Percentiles rank a stretch among this genome's conserved stretches.
Conservation (phyloP, 2,888 invertebrate genomes). For the Thecocarcelia acutangulata region DNA sequence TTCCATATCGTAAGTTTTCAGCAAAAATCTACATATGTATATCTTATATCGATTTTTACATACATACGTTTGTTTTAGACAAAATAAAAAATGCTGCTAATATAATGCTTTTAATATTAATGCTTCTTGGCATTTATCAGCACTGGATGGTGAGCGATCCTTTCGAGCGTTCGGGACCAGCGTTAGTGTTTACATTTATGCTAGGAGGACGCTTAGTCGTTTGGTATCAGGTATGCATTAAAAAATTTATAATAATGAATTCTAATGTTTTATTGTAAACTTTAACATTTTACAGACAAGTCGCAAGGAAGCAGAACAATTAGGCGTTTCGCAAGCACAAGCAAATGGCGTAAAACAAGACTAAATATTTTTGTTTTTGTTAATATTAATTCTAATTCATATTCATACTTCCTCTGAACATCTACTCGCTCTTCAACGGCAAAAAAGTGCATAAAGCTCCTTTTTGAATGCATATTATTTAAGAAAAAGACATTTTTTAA, state of each 20-base stretch:
- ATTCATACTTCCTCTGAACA: constrained; percentile 16
- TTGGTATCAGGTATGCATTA: constrained; percentile 83
- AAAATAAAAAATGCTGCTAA: constrained; percentile 95
- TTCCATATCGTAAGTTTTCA: constrained; percentile 88
- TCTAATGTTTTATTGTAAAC: no score
- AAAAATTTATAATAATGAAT: not conserved
- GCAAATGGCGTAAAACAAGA: constrained; percentile 85
- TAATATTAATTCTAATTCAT: constrained; percentile 1
- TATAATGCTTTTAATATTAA: constrained; percentile 89
- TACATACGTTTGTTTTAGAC: constrained; percentile 83
- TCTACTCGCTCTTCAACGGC: not conserved
- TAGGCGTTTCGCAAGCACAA: constrained; percentile 82
- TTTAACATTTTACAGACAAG: constrained; percentile 82
- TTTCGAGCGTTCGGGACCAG: constrained; percentile 94
- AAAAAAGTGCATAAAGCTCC: not conserved
- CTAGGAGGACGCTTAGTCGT: constrained; percentile 93
- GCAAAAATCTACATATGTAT: not conserved
- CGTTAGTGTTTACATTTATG: constrained; percentile 96
- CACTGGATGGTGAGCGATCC: constrained; percentile 96
- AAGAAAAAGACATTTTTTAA: not conserved
- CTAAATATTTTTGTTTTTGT: constrained; percentile 72
- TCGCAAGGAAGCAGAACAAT: constrained; percentile 83
- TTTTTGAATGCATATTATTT: not conserved
- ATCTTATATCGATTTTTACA: not conserved
- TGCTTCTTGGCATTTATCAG: constrained; percentile 95